Conservation (phyloP, 2,888 invertebrate genomes). For the Sinohyriopsis cumingii region DNA sequence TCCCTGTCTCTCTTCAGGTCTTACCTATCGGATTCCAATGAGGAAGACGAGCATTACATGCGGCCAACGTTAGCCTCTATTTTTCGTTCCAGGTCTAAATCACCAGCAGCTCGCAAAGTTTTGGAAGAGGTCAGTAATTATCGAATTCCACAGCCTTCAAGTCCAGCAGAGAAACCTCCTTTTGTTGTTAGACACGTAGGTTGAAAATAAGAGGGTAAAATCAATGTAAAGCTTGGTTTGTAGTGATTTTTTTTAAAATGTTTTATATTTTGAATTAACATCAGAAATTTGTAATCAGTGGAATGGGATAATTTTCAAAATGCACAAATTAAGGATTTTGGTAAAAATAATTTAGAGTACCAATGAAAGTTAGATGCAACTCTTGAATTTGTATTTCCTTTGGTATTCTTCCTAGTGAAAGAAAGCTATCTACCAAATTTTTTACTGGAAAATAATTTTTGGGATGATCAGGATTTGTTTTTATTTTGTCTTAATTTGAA, state of each 20-base stretch:
- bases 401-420: too few species aligned
- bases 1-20: conserved; percentile 28
- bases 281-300: too few species aligned
- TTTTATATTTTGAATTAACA: neutral
- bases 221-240: neutral
- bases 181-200: conserved; percentile 65
- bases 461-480: too few species aligned
- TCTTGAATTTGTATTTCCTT: too few species aligned
- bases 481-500: too few species aligned
- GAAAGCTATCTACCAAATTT: too few species aligned
- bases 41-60: conserved; percentile 41
- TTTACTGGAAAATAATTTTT: too few species aligned
- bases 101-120: conserved; percentile 46
- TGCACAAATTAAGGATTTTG: too few species aligned
- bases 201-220: conserved; percentile 2
- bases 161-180: conserved; percentile 47
- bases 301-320: too few species aligned
- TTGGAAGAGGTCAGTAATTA: conserved; percentile 43
- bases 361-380: too few species aligned
- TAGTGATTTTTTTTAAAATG: neutral
- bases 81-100: conserved; percentile 66
- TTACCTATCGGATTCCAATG: conserved; percentile 32
- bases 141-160: conserved; percentile 21
- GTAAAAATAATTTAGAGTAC: too few species aligned
- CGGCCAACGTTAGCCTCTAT: conserved; percentile 58